phyloP scores from a whole-genome alignment of 1,140 invertebrate species.

The Brachionus angularis region DNA sequence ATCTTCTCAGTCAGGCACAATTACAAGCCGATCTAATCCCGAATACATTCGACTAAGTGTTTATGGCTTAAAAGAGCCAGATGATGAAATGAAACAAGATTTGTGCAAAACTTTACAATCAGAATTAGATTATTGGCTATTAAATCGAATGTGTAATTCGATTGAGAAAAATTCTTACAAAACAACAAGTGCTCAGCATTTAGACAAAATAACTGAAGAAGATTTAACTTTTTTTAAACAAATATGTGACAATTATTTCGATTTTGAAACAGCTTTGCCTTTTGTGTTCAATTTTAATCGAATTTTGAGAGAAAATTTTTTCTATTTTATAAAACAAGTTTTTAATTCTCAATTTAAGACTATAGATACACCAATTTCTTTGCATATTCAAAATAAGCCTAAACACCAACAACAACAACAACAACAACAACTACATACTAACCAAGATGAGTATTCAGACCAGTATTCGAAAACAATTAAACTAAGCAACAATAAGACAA shows the following conservation, averaged over 20 bases:
- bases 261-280: constrained; percentile 19
- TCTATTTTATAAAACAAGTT: constrained; percentile 13
- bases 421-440: not conserved
- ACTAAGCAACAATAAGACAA: not conserved
- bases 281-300: constrained; percentile 44
- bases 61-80: constrained; percentile 20
- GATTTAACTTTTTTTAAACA: constrained; percentile 38
- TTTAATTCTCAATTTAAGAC: constrained; percentile 16
- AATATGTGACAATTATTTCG: not conserved
- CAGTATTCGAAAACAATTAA: no score
- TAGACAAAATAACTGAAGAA: constrained; percentile 36
- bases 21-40: not conserved
- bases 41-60: constrained; percentile 7
- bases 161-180: constrained; percentile 41
- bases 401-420: not conserved
- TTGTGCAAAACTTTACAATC: constrained; percentile 35
- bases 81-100: constrained; percentile 41
- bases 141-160: constrained; percentile 9
- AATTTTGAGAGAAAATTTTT: constrained; percentile 27
- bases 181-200: constrained; percentile 30
- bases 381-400: no score
- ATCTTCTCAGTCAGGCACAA: not conserved
- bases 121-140: constrained; percentile 38
- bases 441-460: not conserved
- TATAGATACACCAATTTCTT: constrained; percentile 2